These are phyloP conservation scores for Temnothorax longispinosus DNA, from an alignment of 1,140 invertebrate species.

Conservation along the genomic window DNA sequence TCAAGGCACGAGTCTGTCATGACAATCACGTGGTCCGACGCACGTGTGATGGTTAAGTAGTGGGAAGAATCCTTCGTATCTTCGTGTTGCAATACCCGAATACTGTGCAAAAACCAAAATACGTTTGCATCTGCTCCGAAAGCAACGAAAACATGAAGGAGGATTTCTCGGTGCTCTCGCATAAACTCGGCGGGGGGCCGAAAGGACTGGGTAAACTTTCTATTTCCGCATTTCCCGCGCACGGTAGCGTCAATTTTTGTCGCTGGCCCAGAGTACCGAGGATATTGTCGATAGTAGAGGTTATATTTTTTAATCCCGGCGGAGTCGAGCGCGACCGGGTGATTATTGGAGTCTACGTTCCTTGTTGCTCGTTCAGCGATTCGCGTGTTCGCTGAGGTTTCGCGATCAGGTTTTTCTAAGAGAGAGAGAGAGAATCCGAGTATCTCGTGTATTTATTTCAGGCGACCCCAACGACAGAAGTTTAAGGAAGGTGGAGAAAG, in stretches of 20 bases:
- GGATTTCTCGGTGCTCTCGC: conserved; percentile 75
- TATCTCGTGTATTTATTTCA: conserved; percentile 81
- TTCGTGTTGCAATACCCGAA: not conserved
- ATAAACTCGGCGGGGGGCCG: conserved; percentile 85
- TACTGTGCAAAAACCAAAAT: not conserved
- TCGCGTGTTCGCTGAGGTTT: not conserved
- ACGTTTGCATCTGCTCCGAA: not conserved
- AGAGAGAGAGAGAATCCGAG: no score
- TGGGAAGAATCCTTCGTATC: not conserved
- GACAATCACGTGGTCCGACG: not conserved
- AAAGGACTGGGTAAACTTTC: conserved; percentile 86
- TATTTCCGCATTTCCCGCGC: not conserved
- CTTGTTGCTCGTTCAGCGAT: not conserved
- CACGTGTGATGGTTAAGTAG: not conserved
- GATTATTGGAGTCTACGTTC: not conserved
- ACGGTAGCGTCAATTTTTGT: not conserved
- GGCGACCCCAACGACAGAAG: conserved; percentile 94
- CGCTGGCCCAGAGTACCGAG: not conserved
- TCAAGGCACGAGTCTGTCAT: not conserved
- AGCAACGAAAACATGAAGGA: conserved; percentile 15
- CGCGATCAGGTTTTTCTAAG: not conserved
- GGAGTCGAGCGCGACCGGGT: not conserved
- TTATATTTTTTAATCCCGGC: not conserved
- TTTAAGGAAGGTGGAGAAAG: conserved; percentile 93
- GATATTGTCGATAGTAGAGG: not conserved